phyloP scores from a whole-genome alignment of 1,140 invertebrate genomes.

The Bombus cullumanus region DNA sequence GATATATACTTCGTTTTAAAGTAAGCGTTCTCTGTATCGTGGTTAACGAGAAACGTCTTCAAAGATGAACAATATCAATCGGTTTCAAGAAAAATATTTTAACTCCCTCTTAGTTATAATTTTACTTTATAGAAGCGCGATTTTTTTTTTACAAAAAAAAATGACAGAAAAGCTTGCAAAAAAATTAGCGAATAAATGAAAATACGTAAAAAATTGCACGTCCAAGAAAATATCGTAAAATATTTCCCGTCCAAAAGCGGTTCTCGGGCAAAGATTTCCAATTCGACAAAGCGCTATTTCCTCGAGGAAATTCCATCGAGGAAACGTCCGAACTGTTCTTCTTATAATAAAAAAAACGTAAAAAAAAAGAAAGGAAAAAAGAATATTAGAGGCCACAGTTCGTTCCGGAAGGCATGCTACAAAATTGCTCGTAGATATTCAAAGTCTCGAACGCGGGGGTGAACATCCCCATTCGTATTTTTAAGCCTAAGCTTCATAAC shows the following conservation, averaged over 20 bases:
- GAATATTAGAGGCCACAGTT: not conserved
- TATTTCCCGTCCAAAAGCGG: slow-evolving; percentile 5
- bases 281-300: slow-evolving; percentile 19
- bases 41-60: not conserved
- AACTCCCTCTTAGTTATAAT: not conserved
- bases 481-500: slow-evolving; percentile 64
- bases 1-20: not conserved
- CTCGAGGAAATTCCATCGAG: not conserved
- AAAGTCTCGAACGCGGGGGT: slow-evolving; percentile 4
- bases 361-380: not conserved
- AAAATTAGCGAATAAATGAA: not conserved
- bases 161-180: too few relatives aligned
- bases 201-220: not conserved
- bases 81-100: too few relatives aligned
- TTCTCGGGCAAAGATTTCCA: not conserved
- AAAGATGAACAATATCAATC: not conserved
- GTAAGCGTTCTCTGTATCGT: not conserved
- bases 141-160: not conserved
- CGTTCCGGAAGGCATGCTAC: not conserved
- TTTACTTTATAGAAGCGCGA: not conserved
- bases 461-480: not conserved
- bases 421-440: slow-evolving; percentile 50
- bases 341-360: not conserved
- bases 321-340: not conserved
- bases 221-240: not conserved